phyloP scores from a whole-genome alignment of 2,797 vertebrate genomes.

The Coregonus sp. region DNA sequence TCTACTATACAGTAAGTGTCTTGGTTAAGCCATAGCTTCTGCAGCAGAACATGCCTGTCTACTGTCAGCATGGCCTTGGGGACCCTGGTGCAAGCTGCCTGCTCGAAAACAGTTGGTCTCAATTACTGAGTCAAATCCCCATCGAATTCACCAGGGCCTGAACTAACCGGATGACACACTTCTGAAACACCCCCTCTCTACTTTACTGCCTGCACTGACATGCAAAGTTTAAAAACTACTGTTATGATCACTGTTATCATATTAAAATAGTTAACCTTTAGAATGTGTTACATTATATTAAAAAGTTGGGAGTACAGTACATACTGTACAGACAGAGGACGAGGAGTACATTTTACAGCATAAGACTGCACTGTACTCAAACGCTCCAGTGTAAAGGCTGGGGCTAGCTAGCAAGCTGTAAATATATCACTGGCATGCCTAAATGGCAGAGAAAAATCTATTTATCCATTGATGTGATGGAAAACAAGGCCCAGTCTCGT shows the following conservation, averaged over 20 bases:
- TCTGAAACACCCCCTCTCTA: background rate
- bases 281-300: background rate
- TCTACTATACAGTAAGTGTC: conserved; percentile 20
- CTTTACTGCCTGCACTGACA: background rate
- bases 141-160: conserved; percentile 39
- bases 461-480: conserved; percentile 31
- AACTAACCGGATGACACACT: conserved; percentile 19
- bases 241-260: background rate
- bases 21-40: conserved; percentile 39
- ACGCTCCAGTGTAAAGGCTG: conserved; percentile 28
- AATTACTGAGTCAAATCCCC: conserved; percentile 63
- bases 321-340: too few relatives aligned
- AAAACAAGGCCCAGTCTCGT: conserved; percentile 12
- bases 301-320: too few relatives aligned
- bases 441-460: conserved; percentile 24
- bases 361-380: conserved; percentile 21
- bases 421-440: conserved; percentile 24
- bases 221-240: background rate
- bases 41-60: conserved; percentile 42
- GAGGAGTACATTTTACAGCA: conserved; percentile 23
- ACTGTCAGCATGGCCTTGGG: conserved; percentile 38
- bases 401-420: conserved; percentile 27
- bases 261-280: conserved; percentile 3
- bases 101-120: conserved; percentile 64
- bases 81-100: conserved; percentile 35